Evolutionary conservation across 2,797 vertebrate species (phyloP), one percentile per base, ranked within the genome.

Genomic region (Cuniculus paca): DNA sequence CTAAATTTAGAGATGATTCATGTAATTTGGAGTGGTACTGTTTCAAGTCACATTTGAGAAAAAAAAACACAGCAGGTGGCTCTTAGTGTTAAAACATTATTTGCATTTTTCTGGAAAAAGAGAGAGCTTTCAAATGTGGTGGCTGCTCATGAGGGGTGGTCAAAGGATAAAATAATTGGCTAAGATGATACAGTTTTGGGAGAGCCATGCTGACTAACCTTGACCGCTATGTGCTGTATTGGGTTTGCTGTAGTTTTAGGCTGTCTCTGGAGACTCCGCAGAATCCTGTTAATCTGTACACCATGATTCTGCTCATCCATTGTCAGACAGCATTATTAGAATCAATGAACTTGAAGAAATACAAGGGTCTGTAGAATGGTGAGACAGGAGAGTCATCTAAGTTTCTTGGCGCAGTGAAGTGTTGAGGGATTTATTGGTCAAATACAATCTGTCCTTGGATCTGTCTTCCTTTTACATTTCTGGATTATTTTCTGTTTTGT

Each of bases 1-100:
- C 96, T 96, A 97, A 94, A 94, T 96, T 95, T 96, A 96, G 92
- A 97, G 97, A 95, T 96, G 96, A 96, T 78, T 96, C 95, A 95
- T 96, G 63, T 77, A 84, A 94, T 95, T 95, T 95, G 92, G 89
- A 96, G 78, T 4, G 5, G 87, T 36, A 24, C 58, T 72, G 58
- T 96, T 96, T 95, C 58, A 90, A 96, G 96, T 96, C 85, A 90
- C 65, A 91, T 96, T 83, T 42, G 9, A 82, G 87, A 80, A 78
- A 91, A 48, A 93, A 75, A 81, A 70, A 48, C 48, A 93, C 36
- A 95, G 92, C 95, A 95, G 92, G 96, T 96, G 95, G 92, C 50
- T 80, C n/a, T 90, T 82, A 26, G 52, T 31, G 20, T 90, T 79
- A 77, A 96, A 95, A 75, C 54, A 58, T 70, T 89, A 74, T 94